phyloP scores from a whole-genome alignment of 2,888 invertebrate species.

The Acleris cristana region DNA sequence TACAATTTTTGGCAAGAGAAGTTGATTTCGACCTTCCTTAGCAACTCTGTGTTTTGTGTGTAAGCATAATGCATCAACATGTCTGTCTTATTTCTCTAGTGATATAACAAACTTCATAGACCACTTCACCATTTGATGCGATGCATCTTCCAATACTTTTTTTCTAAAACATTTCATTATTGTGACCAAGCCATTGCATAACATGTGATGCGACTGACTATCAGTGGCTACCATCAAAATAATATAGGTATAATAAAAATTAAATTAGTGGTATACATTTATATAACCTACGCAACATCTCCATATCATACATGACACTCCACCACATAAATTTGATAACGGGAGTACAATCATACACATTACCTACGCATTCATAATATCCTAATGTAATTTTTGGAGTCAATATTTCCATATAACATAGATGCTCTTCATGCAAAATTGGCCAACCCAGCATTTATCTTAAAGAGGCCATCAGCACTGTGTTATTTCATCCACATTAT shows the following conservation, averaged over 20 bases:
- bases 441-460: conserved; percentile 62
- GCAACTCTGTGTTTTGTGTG: too few species aligned
- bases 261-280: conserved; percentile 71
- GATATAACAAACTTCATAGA: neutral
- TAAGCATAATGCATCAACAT: too few species aligned
- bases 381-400: conserved; percentile 76
- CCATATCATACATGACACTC: conserved; percentile 56
- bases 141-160: neutral
- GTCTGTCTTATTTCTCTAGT: too few species aligned
- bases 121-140: too few species aligned
- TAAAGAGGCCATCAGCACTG: conserved; percentile 11
- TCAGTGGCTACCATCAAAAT: conserved; percentile 29
- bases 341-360: conserved; percentile 69
- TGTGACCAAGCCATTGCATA: conserved; percentile 25
- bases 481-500: conserved; percentile 5
- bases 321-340: conserved; percentile 67
- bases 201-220: conserved; percentile 42
- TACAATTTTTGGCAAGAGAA: too few species aligned
- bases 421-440: conserved; percentile 62
- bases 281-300: conserved; percentile 50
- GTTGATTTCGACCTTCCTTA: too few species aligned
- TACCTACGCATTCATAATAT: conserved; percentile 68
- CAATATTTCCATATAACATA: conserved; percentile 67
- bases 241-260: conserved; percentile 53
- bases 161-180: neutral